Base-by-base conservation (phyloP, 1,140 invertebrate genomes). In the Matsumurasca onukii region DNA sequence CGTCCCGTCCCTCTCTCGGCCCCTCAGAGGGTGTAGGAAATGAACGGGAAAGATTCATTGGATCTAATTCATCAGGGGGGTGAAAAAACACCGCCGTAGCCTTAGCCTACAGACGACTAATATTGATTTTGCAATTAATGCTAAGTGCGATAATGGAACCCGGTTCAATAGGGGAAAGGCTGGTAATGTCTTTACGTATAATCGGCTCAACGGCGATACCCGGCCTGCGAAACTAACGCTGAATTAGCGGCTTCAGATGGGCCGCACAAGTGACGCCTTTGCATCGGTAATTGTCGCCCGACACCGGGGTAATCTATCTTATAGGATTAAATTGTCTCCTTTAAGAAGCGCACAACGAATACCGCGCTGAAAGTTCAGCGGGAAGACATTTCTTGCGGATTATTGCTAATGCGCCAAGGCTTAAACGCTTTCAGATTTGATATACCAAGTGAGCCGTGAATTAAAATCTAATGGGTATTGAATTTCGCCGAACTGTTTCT, bases 111-210 rank as follows among this genome's bases (percentile, higher is more conserved):
- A 34, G 67, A 62, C 27, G 59, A 63, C 66, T 71, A 70, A 72
- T 73, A 73, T 73, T 69, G 72, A 73, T 73, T 73, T 73, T 73
- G 72, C 70, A 73, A 73, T 73, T 73, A 73, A 73, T 73, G 72
- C 69, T 68, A 72, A 72, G 66, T 68, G 72, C 66, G 72, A 73
- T 73, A 73, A 73, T 73, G 69, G 70, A 68, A 48, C 31, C n/a
- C 34, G 49, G 49, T 22, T 51, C 49, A 51, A 51, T 51, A 51
- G 49, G 49, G 49, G 49, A 51, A 17, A 9, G n/a, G n/a, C n/a
- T n/a, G 49, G 49, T 51, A 51, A 51, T 51, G 49, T 20, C 49
- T 22, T 51, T 51, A 51, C 49, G 49, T 51, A 51, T 51, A 51
- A 51, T 51, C 49, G 49, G 49, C 49, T 51, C n/a, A 17, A n/a